Conservation (phyloP, 2,888 invertebrate genomes). For the Dasysyrphus albostriatus region DNA sequence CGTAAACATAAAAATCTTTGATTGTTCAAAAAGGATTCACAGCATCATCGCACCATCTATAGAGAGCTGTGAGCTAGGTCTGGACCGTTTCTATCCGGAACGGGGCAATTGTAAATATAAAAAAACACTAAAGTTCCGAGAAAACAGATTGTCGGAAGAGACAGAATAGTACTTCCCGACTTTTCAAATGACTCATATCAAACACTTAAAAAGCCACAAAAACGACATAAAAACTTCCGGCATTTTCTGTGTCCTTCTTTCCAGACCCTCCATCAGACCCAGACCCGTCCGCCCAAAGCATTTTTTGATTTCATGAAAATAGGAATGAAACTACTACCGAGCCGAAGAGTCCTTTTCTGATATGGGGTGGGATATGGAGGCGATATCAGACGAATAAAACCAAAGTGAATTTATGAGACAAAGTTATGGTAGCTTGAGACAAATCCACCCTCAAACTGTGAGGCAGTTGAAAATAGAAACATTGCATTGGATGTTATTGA, state of each 20-base stretch:
- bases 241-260: conserved; percentile 20
- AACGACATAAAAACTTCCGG: conserved; percentile 72
- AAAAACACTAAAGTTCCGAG: conserved; percentile 61
- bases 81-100: conserved; percentile 24
- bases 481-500: conserved; percentile 46
- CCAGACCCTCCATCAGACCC: not conserved
- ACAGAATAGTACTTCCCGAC: conserved; percentile 54
- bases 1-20: conserved; percentile 54
- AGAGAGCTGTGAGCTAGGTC: not conserved
- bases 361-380: not conserved
- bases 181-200: conserved; percentile 73
- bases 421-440: conserved; percentile 56
- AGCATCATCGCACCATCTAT: conserved; percentile 7
- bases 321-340: not conserved
- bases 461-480: conserved; percentile 38
- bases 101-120: conserved; percentile 51
- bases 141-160: conserved; percentile 66
- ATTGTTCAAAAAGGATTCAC: conserved; percentile 49
- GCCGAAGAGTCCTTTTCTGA: conserved; percentile 3
- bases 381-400: conserved; percentile 8
- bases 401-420: conserved; percentile 40
- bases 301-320: not conserved
- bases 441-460: conserved; percentile 68
- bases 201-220: conserved; percentile 76
- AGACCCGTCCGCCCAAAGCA: not conserved